These are phyloP conservation scores for Trypoxylon attenuatum DNA, from an alignment of 2,888 invertebrate species.

Conservation along the genomic window DNA sequence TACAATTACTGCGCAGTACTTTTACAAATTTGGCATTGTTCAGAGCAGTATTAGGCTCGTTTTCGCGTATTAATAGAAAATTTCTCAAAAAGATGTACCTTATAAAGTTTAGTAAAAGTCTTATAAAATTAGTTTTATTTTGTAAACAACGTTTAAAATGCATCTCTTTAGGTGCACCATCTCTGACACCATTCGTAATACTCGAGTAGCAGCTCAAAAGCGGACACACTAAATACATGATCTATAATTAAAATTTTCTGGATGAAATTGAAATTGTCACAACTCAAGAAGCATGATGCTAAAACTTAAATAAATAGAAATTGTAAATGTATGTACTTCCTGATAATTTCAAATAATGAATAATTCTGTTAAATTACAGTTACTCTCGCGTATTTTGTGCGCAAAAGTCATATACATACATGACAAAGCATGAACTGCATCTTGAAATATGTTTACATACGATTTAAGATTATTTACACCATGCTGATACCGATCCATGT, in stretches of 20 bases:
- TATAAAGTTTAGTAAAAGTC: constrained; percentile 33
- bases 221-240: too few relatives aligned
- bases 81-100: constrained; percentile 27
- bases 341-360: not conserved
- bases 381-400: too few relatives aligned
- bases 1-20: constrained; percentile 17
- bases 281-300: not conserved
- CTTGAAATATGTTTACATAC: not conserved
- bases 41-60: constrained; percentile 27
- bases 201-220: too few relatives aligned
- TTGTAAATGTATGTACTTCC: not conserved
- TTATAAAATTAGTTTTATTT: constrained; percentile 35
- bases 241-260: too few relatives aligned
- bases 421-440: too few relatives aligned
- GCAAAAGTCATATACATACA: not conserved
- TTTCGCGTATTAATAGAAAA: constrained; percentile 31
- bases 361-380: not conserved
- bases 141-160: constrained; percentile 27
- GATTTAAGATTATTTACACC: too few relatives aligned
- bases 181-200: constrained; percentile 28
- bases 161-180: constrained; percentile 21
- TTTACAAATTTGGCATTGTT: constrained; percentile 40
- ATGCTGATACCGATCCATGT: constrained; percentile 12
- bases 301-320: not conserved
- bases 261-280: not conserved